phyloP scores from a whole-genome alignment of 2,113 vertebrate genomes.

The Mystacornis crossleyi region DNA sequence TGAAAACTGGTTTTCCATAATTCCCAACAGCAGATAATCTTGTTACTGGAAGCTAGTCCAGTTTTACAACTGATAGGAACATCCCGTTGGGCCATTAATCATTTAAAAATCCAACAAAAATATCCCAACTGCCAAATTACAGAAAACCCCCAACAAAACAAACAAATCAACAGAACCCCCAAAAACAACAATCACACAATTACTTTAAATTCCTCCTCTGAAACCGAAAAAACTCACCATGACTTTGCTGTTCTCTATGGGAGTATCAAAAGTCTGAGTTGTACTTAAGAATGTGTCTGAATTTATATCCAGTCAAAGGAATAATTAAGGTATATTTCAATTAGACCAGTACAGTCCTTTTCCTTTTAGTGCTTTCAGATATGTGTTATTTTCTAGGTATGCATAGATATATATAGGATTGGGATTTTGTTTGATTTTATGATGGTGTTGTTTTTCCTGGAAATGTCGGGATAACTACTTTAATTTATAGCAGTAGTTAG shows the following conservation, averaged over 20 bases:
- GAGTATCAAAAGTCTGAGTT: neutral
- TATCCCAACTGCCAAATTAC: neutral
- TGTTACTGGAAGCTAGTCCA: neutral
- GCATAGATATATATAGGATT: neutral
- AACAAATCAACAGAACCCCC: neutral
- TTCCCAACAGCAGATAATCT: neutral
- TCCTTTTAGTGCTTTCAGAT: neutral
- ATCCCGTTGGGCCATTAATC: neutral
- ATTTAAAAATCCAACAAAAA: neutral
- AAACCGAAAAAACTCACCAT: neutral
- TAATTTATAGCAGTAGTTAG: neutral
- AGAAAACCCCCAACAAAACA: neutral
- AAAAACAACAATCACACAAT: neutral
- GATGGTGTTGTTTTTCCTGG: neutral
- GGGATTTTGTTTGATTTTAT: neutral
- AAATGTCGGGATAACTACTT: neutral
- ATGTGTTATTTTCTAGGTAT: neutral
- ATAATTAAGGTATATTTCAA: neutral
- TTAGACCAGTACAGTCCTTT: neutral
- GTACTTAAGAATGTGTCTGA: neutral
- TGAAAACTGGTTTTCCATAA: neutral
- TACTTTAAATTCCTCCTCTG: neutral
- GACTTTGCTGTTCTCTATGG: neutral
- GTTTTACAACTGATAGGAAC: neutral
- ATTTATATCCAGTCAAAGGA: neutral